These are phyloP conservation scores for Leptopilina syphax DNA, from an alignment of 2,888 invertebrate genomes.

Conservation along the genomic window DNA sequence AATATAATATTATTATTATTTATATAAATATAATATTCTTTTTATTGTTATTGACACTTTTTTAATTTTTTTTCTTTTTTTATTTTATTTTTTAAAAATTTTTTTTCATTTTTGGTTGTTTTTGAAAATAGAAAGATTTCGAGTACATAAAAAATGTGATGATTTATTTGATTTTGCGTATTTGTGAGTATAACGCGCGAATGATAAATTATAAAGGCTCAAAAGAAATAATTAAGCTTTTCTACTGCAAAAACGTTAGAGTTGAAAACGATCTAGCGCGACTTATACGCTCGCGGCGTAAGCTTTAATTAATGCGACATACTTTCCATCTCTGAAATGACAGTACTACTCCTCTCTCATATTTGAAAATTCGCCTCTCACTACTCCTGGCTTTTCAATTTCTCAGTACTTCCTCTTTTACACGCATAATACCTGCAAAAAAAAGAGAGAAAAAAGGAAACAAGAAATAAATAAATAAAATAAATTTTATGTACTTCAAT, in stretches of 20 bases:
- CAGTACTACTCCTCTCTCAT: constrained; percentile 45
- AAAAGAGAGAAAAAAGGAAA: no score
- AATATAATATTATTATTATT: no score
- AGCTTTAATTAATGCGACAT: constrained; percentile 74
- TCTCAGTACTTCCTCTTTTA: not conserved
- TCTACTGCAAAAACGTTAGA: constrained; percentile 4
- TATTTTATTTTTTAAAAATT: no score
- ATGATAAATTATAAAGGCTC: constrained; percentile 9
- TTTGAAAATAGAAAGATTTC: no score
- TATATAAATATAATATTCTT: no score
- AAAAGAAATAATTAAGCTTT: constrained; percentile 35
- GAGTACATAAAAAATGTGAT: not conserved
- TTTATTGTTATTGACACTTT: no score
- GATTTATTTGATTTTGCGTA: not conserved
- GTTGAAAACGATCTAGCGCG: constrained; percentile 24
- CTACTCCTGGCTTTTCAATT: constrained; percentile 10
- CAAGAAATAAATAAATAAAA: not conserved
- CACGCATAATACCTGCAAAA: not conserved
- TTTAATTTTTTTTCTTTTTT: no score
- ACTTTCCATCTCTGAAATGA: constrained; percentile 69
- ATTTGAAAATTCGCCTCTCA: constrained; percentile 27
- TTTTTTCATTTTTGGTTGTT: not conserved
- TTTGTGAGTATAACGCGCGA: not conserved
- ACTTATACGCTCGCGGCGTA: constrained; percentile 25
- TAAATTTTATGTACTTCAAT: not conserved